These are phyloP conservation scores for Papilio glaucus DNA, from an alignment of 1,140 invertebrate species.

Conservation along the genomic window DNA sequence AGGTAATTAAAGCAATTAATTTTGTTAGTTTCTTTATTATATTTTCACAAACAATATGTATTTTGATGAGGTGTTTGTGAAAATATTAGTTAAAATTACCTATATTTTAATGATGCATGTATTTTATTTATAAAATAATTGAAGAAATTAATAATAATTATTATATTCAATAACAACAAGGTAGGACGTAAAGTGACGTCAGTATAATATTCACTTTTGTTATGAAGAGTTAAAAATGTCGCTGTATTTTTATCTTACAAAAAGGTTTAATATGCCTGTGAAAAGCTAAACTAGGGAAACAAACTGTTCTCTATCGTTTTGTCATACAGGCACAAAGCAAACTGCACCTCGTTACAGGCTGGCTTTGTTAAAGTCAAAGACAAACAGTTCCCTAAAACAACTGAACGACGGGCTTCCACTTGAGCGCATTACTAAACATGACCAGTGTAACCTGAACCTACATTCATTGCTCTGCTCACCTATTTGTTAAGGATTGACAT, in stretches of 20 bases:
- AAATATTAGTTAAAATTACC: too few relatives aligned
- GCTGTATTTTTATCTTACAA: neutral
- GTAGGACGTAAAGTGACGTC: too few relatives aligned
- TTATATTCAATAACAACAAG: too few relatives aligned
- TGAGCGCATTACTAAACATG: slow-evolving; percentile 72
- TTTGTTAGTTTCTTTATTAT: neutral
- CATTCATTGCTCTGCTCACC: slow-evolving; percentile 37
- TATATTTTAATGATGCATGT: too few relatives aligned
- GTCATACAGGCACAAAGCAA: slow-evolving; percentile 63
- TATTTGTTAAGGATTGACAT: slow-evolving; percentile 41
- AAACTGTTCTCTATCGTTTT: slow-evolving; percentile 48
- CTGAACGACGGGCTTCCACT: slow-evolving; percentile 72
- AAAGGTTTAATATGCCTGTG: neutral
- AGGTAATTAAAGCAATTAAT: neutral
- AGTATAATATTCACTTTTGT: too few relatives aligned
- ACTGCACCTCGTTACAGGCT: slow-evolving; percentile 67
- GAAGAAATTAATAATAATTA: too few relatives aligned
- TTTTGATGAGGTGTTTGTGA: too few relatives aligned
- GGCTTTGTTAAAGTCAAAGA: slow-evolving; percentile 69
- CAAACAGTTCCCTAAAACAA: slow-evolving; percentile 78
- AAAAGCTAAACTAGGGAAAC: neutral
- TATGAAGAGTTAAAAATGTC: neutral
- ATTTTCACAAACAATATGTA: too few relatives aligned
- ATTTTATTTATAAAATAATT: too few relatives aligned
- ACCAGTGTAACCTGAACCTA: slow-evolving; percentile 65